Conservation (phyloP, 2,797 vertebrate species). For the Adrianichthys oophorus region DNA sequence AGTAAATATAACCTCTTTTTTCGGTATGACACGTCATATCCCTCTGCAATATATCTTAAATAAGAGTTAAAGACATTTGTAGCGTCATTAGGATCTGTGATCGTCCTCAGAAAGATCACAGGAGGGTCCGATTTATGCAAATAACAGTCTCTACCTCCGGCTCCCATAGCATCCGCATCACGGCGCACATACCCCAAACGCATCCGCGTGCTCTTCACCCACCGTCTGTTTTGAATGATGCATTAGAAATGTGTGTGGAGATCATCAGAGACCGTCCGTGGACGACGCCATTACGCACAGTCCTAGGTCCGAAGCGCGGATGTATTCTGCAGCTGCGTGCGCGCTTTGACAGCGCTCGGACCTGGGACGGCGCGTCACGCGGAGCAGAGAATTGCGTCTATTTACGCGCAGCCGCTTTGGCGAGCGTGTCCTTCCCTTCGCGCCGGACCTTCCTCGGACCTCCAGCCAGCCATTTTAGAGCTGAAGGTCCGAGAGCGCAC, state of each 20-base stretch:
- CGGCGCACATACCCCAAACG: constrained; percentile 14
- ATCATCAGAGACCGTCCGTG: constrained; percentile 47
- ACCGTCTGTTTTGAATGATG: constrained; percentile 1
- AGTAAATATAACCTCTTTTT: background rate
- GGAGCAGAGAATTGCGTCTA: constrained; percentile 22
- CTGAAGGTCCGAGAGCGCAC: constrained; percentile 80
- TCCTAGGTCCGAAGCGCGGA: constrained; percentile 74
- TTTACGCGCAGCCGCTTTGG: constrained; percentile 31
- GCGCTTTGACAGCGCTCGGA: constrained; percentile 72
- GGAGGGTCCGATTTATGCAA: constrained; percentile 52
- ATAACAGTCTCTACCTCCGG: constrained; percentile 11
- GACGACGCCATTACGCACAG: constrained; percentile 84
- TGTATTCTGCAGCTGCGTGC: constrained; percentile 34
- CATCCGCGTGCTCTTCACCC: background rate
- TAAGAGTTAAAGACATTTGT: background rate
- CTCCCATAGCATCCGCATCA: constrained; percentile 24
- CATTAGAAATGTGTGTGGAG: constrained; percentile 2
- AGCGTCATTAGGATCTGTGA: constrained; percentile 21
- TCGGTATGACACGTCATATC: constrained; percentile 4
- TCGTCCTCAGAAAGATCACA: constrained; percentile 19
- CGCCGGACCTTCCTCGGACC: constrained; percentile 73
- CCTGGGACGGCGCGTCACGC: constrained; percentile 56
- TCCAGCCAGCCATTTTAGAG: constrained; percentile 85
- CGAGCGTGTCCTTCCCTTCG: constrained; percentile 28
- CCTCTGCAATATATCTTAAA: constrained; percentile 11